Evolutionary conservation across 2,797 vertebrate species (phyloP), one percentile per base, ranked within the genome.

Genomic region (Acanthurus lineatus): DNA sequence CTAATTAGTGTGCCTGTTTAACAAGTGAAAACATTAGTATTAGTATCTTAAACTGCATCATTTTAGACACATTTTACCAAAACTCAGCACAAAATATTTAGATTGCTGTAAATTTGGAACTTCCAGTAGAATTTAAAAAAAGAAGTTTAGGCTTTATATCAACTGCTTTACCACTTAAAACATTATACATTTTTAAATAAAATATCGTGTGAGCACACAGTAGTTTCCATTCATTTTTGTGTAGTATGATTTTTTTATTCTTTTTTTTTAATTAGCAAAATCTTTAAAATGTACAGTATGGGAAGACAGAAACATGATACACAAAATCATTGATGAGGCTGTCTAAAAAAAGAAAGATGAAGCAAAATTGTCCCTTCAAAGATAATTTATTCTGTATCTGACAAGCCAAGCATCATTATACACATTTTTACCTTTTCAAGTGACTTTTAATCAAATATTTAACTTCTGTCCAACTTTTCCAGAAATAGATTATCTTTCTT

Each of bases 361-460:
- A 59, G 28, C 44, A 9, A 77, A 64, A 56, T 38, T 45, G 38
- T 45, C 7, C 6, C 28, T 11, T 59, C 35, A 19, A 57, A 67
- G 19, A 61, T 32, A 17, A 73, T 45, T 73, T 4, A 57, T 28
- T 81, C 16, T 68, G 42, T 51, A 28, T 60, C 63, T 58, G 52
- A 79, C 16, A 42, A 56, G 32, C 40, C 14, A 28, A 35, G 1
- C n/a, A 61, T 66, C 42, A 10, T 38, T 42, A 52, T 28, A 38
- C 35, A 60, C 15, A 14, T 35, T 66, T 70, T 64, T 19, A 57
- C 52, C 54, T 77, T 71, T 17, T 84, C 48, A 79, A 73, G 53
- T 77, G 9, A 72, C 38, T 54, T 25, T 12, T 61, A 60, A 63
- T 83, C 9, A 8, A 69, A 81, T 77, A 61, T 87, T 75, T 57